A percentile compares a stretch with the other conserved stretches of the same genome.
Conservation (phyloP, 1,140 invertebrate species). For the Cecropterus lyciades region DNA sequence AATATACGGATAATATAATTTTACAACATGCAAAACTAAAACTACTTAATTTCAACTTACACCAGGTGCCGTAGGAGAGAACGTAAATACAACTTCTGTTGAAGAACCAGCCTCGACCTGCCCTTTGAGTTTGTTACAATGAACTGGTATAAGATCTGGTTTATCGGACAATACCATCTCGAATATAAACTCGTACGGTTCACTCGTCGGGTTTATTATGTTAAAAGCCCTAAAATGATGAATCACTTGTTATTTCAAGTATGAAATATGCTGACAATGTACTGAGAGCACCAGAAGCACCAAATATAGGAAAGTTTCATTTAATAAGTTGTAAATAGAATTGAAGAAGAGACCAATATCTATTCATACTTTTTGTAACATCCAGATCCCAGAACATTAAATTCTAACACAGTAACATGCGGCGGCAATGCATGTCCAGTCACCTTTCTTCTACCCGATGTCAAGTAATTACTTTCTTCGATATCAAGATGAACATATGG, state of each 20-base stretch:
- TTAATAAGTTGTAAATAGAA: no score
- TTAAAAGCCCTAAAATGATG: slow-evolving; percentile 56
- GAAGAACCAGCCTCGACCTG: slow-evolving; percentile 71
- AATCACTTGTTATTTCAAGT: no score
- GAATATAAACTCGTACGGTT: slow-evolving; percentile 74
- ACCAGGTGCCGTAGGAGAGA: slow-evolving; percentile 69
- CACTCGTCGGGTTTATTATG: slow-evolving; percentile 70
- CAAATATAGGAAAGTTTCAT: no score
- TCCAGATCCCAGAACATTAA: slow-evolving; percentile 81
- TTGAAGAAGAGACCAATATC: no score
- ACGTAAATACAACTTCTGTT: slow-evolving; percentile 70
- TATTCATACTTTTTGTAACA: slow-evolving; percentile 75
- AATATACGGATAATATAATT: no score
- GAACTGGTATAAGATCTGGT: slow-evolving; percentile 65
- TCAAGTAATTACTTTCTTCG: slow-evolving; percentile 82
- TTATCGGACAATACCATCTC: slow-evolving; percentile 66
- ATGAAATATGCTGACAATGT: no score
- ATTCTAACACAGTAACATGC: slow-evolving; percentile 80
- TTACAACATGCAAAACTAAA: no score
- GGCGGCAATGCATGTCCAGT: slow-evolving; percentile 60
- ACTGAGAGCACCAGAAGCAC: no score
- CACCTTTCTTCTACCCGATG: slow-evolving; percentile 69
- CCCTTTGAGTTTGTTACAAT: slow-evolving; percentile 72
- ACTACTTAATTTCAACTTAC: slow-evolving; percentile 44
- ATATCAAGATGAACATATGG: slow-evolving; percentile 85